Evolutionary conservation across 1,140 invertebrate genomes (phyloP), one percentile per base, ranked within the genome.

Genomic region (Oreohelix idahoensis): DNA sequence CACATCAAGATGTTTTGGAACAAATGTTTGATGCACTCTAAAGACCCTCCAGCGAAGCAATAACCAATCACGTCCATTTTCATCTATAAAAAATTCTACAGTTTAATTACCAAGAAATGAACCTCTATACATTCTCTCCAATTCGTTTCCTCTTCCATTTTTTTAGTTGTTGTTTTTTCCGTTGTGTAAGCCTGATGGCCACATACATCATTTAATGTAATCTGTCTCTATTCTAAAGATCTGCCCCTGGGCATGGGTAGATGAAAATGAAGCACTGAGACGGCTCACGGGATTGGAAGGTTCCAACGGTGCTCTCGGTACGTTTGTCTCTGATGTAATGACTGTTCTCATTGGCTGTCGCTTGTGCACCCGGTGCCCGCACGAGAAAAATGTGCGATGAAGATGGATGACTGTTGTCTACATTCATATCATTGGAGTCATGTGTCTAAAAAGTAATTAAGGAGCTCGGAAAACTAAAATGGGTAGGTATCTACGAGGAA

Each of bases 31-130:
- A 29, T 32, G 63, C n/a, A 35, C 11, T 66, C 5, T 8, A 32
- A 58, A 10, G 32, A 23, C 63, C 29, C 32, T 66, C 29, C 8
- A 8, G n/a, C 29, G 0, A 32, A 66, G 20, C 63, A 17, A 32
- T 66, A 8, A 32, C 29, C n/a, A 23, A 32, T 32, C 63, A 32
- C 63, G 20, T 32, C n/a, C n/a, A 66, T 66, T 66, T 66, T 66
- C 23, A 5, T 58, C 15, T 5, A 4, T n/a, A 15, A 58, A 23
- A 49, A n/a, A 58, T 58, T 58, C 26, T 58, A n/a, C 53, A 58
- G 53, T 58, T 66, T 66, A 66, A 66, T 66, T 66, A 66, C 63
- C 1, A 66, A 66, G 63, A 66, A 29, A 66, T 32, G 32, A 32
- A 29, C 17, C n/a, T n/a, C n/a, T n/a, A n/a, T n/a, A n/a, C n/a